Evolutionary conservation across 2,888 invertebrate genomes (phyloP), one percentile per base, ranked within the genome.

Genomic region (Lasius fuliginosus): DNA sequence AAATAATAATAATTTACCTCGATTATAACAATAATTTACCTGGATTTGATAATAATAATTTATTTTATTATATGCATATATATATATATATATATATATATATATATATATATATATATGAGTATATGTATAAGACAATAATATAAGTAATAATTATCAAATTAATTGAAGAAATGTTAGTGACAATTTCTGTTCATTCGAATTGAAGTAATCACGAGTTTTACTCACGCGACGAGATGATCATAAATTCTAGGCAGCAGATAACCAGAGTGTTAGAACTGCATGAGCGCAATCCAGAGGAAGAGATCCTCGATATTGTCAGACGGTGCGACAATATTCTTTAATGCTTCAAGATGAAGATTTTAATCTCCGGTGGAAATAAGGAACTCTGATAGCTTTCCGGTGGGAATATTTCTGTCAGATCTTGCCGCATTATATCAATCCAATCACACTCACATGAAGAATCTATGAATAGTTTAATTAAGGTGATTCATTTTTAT

Each of bases 201-300:
- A 62, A 49, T 33, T 23, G 15, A 33, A 75, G 8, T 46, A 46
- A 23, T 64, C 3, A 36, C 12, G 9, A 40, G 23, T 62, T 15
- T 33, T 23, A 85, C 85, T 84, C 64, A 87, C 87, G 18, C 87
- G 18, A 77, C 77, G 9, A 89, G 23, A 36, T 23, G 87, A 53
- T 82, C 68, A 87, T 83, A 27, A 86, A 87, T 56, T 81, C 87
- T 12, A 84, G 46, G 12, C 81, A 62, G 30, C 83, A 86, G 27
- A 85, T 87, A 9, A 90, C 18, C n/a, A 88, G n/a, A 0, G 79
- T 86, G 11, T 85, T 82, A 18, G 18, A 88, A 84, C 30, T 88
- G 85, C 49, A 87, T 84, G 36, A 89, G 56, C 1, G 82, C 53
- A 46, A 87, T 75, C 6, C 58, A 81, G 3, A 84, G 67, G 30